phyloP scores from a whole-genome alignment of 2,888 invertebrate species.

The Acrocera orbiculus region DNA sequence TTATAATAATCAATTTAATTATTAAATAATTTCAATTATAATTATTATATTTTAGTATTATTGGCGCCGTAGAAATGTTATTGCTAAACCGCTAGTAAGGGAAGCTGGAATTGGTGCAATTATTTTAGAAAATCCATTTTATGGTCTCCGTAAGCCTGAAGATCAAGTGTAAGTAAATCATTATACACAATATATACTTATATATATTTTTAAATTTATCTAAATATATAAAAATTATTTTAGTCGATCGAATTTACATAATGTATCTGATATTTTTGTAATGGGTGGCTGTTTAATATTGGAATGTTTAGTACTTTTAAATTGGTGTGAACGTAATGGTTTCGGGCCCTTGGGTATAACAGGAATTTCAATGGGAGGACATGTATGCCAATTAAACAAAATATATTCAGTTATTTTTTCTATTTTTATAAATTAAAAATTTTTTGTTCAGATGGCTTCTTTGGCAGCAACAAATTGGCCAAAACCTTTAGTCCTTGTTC shows the following conservation, averaged over 20 bases:
- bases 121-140: slow-evolving; percentile 92
- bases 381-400: no score
- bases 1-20: background rate
- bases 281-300: slow-evolving; percentile 96
- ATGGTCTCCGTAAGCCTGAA: slow-evolving; percentile 73
- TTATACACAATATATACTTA: slow-evolving; percentile 1
- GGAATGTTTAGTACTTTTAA: slow-evolving; percentile 77
- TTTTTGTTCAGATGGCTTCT: slow-evolving; percentile 73
- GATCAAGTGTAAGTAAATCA: slow-evolving; percentile 50
- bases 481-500: slow-evolving; percentile 80
- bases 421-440: background rate
- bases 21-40: slow-evolving; percentile 1
- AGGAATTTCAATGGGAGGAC: slow-evolving; percentile 95
- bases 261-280: slow-evolving; percentile 95
- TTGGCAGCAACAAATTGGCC: slow-evolving; percentile 93
- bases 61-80: slow-evolving; percentile 73
- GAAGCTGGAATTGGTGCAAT: slow-evolving; percentile 84
- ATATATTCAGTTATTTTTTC: background rate
- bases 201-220: slow-evolving; percentile 5
- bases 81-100: slow-evolving; percentile 80
- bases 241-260: slow-evolving; percentile 80
- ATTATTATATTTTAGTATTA: slow-evolving; percentile 46
- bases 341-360: slow-evolving; percentile 87
- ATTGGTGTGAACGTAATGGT: slow-evolving; percentile 86
- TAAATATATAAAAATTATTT: slow-evolving; percentile 11